Evolutionary conservation across 2,797 vertebrate species (phyloP).

Genomic region (Danio choprae): DNA sequence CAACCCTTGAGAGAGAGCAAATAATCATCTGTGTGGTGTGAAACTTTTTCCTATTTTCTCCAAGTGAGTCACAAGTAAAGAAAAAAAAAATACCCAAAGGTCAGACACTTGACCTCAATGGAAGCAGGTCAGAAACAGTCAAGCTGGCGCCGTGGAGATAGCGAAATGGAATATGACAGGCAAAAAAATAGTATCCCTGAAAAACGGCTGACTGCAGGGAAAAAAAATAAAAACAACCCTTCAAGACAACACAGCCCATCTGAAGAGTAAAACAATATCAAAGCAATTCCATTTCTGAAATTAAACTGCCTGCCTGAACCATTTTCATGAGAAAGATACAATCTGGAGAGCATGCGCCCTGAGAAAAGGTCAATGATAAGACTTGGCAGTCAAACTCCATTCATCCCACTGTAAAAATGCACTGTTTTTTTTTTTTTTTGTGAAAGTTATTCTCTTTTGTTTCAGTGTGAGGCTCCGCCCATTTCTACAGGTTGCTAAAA

Average conservation of each 20-base stretch:
- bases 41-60: constrained; percentile 49
- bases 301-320: constrained; percentile 73
- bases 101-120: constrained; percentile 61
- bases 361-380: constrained; percentile 78
- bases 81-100: constrained; percentile 36
- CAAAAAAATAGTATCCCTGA: constrained; percentile 56
- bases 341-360: constrained; percentile 66
- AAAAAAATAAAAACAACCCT: constrained; percentile 61
- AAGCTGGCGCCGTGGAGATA: constrained; percentile 50
- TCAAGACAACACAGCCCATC: constrained; percentile 63
- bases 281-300: constrained; percentile 77
- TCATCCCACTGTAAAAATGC: constrained; percentile 17
- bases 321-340: constrained; percentile 74
- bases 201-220: constrained; percentile 57
- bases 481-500: constrained; percentile 12
- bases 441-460: constrained; percentile 53
- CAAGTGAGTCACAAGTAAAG: constrained; percentile 42
- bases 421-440: constrained; percentile 26
- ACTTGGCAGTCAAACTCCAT: constrained; percentile 61
- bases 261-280: constrained; percentile 75
- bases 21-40: constrained; percentile 33
- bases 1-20: constrained; percentile 22
- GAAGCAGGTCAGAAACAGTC: constrained; percentile 54
- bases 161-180: constrained; percentile 67
- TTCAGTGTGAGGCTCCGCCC: constrained; percentile 34